phyloP scores from a whole-genome alignment of 2,113 vertebrate species.

The Neodon shergylaensis region DNA sequence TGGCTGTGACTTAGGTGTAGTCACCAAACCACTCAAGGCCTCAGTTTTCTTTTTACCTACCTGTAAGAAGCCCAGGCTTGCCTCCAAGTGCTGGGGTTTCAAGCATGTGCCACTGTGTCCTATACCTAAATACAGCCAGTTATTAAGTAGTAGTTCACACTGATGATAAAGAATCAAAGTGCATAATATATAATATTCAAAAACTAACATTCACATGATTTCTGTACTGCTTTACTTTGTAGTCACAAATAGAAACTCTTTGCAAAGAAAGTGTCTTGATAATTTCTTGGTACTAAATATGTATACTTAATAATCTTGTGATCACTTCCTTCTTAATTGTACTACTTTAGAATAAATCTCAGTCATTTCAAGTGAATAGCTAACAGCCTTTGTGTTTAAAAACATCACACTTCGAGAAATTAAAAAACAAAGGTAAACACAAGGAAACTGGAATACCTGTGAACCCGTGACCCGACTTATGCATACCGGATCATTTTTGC shows the following conservation, averaged over 20 bases:
- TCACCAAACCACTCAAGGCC: neutral
- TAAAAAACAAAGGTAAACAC: slow-evolving; percentile 6
- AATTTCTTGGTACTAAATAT: slow-evolving; percentile 33
- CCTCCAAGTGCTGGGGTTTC: neutral
- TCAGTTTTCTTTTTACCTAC: neutral
- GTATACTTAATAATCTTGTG: neutral
- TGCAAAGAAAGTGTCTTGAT: slow-evolving; percentile 19
- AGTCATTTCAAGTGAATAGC: neutral
- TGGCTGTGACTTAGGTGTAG: neutral
- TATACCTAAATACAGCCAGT: neutral
- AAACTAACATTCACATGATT: neutral
- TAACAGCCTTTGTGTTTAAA: slow-evolving; percentile 33
- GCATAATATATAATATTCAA: neutral
- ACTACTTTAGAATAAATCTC: slow-evolving; percentile 23
- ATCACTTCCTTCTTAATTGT: slow-evolving; percentile 3
- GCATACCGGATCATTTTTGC: neutral
- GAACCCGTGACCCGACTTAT: neutral
- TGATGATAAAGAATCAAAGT: neutral
- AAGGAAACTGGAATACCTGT: neutral
- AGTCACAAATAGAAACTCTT: slow-evolving; percentile 16
- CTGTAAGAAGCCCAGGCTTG: neutral
- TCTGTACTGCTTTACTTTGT: neutral
- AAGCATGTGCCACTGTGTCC: neutral
- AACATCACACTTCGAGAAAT: neutral
- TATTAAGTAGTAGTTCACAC: neutral